Evolutionary conservation across 2,113 vertebrate genomes (phyloP).

Genomic region (Triplophysa siluroides): DNA sequence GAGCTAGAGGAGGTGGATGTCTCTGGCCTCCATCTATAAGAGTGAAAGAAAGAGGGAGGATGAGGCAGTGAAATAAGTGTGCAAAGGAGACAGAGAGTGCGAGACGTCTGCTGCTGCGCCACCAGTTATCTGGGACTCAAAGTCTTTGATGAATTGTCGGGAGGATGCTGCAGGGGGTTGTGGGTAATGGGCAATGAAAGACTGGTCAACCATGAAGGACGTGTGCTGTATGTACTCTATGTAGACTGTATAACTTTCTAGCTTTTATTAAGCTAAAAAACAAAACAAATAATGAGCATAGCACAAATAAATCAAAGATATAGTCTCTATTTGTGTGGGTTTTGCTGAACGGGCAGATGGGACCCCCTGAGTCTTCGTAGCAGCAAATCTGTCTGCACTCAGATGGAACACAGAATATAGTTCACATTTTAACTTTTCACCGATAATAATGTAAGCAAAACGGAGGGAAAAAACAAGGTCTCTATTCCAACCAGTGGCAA

Average conservation of each 20-base stretch:
- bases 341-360: constrained; percentile 49
- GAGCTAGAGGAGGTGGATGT: constrained; percentile 25
- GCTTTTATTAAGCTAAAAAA: constrained; percentile 11
- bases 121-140: constrained; percentile 44
- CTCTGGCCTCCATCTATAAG: constrained; percentile 9
- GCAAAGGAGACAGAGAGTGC: not conserved
- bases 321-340: constrained; percentile 27
- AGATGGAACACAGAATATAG: constrained; percentile 16
- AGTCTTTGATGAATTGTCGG: constrained; percentile 41
- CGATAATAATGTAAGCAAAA: not conserved
- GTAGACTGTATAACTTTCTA: constrained; percentile 10
- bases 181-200: constrained; percentile 48
- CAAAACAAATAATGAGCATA: constrained; percentile 34
- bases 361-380: constrained; percentile 34
- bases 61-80: not conserved
- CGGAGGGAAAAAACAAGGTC: not conserved
- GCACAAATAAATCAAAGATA: constrained; percentile 38
- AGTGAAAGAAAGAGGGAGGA: constrained; percentile 9
- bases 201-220: constrained; percentile 34
- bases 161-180: constrained; percentile 32
- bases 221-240: constrained; percentile 6
- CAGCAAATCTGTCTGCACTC: constrained; percentile 25
- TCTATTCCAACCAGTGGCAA: not conserved
- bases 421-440: constrained; percentile 31
- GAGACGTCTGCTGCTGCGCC: constrained; percentile 24